phyloP scores from a whole-genome alignment of 1,140 invertebrate species.

The Cherax destructor region DNA sequence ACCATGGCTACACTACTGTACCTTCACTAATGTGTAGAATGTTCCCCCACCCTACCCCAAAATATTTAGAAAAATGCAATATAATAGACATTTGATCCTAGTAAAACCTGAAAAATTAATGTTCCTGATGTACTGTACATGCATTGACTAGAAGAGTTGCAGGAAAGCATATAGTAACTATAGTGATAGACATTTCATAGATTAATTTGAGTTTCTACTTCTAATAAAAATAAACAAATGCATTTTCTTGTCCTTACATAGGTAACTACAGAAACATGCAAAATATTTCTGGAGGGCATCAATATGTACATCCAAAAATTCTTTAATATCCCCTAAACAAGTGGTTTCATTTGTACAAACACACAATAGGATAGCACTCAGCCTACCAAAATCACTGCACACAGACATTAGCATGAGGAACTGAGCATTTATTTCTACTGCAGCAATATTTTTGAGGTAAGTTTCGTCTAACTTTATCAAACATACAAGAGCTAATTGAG shows the following conservation, averaged over 20 bases:
- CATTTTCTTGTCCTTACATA: slow-evolving; percentile 54
- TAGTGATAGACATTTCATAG: slow-evolving; percentile 41
- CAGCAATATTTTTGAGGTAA: slow-evolving; percentile 51
- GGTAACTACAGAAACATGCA: slow-evolving; percentile 61
- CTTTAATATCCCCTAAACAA: slow-evolving; percentile 51
- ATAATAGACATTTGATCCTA: neutral
- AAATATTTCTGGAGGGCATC: slow-evolving; percentile 64
- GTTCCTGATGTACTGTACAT: slow-evolving; percentile 9
- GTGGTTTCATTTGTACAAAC: slow-evolving; percentile 61
- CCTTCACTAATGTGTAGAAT: neutral
- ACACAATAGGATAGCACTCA: slow-evolving; percentile 49
- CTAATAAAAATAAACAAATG: slow-evolving; percentile 40
- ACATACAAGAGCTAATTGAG: slow-evolving; percentile 40
- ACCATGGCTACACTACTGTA: neutral
- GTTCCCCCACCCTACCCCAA: neutral
- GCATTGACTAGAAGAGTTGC: slow-evolving; percentile 53
- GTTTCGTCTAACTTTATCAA: slow-evolving; percentile 43
- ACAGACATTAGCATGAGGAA: slow-evolving; percentile 54
- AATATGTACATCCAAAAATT: slow-evolving; percentile 64
- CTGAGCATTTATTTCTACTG: slow-evolving; percentile 61
- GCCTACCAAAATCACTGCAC: slow-evolving; percentile 51
- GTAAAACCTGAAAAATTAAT: neutral
- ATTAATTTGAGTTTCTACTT: slow-evolving; percentile 49
- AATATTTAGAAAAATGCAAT: neutral
- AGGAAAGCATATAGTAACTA: slow-evolving; percentile 59